Base-by-base conservation (phyloP, 2,888 invertebrate genomes). In the Dryomyza anilis region DNA sequence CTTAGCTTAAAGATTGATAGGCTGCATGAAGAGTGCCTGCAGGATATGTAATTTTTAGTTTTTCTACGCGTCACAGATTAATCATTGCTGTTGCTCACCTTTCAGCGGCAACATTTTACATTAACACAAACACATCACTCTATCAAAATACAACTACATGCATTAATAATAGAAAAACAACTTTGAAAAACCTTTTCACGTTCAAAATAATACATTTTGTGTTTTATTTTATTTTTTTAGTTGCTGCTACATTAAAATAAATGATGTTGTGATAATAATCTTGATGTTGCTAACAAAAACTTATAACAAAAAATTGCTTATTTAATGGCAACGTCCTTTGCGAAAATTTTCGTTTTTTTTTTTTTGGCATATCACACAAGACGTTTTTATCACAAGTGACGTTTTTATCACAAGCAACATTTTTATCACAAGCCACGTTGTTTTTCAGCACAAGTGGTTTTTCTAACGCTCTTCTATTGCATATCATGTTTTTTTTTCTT, bases 211-310 rank as follows among this genome's bases (percentile, higher is more conserved):
- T n/a, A n/a, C n/a, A n/a, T n/a, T n/a, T n/a, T n/a, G n/a, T 50
- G 2, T 25, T 43, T 8, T 43, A 12, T 55, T 39, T 16, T 48
- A 10, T 21, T 3, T 48, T 64, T 58, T 64, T 64, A 64, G 63
- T 69, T 64, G 66, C 63, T 63, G 66, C 46, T 48, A 43, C 73
- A 67, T 73, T 68, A 74, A 72, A 75, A 76, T 75, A 76, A 75
- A 76, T 76, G 75, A 76, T 76, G 76, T 76, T 76, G 71, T 76
- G 75, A 76, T 66, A 52, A 62, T 64, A 69, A 71, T 66, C 62
- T 65, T 71, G 72, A 74, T 70, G 64, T 50, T 63, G 61, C 65
- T 61, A 59, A 58, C 58, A 48, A 67, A 65, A 67, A 64, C 65
- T 55, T 45, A 48, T 64, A 55, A 62, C 63, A 65, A 53, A 58